These are phyloP conservation scores for Tortrix viridana DNA, from an alignment of 2,888 invertebrate species.

Conservation along the genomic window DNA sequence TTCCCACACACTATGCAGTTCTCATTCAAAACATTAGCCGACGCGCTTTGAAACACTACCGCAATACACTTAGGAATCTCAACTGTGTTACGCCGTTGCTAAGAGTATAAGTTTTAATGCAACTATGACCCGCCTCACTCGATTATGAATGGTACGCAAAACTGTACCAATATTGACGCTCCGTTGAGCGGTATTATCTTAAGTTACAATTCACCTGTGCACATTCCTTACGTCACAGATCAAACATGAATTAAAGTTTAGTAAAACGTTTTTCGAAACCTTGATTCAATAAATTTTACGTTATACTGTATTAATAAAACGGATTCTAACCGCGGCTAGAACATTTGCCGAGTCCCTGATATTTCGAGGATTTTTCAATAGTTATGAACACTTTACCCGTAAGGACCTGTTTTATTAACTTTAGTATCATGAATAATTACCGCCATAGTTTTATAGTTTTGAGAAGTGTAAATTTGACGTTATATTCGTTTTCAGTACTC, in stretches of 20 bases:
- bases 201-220: slow-evolving; percentile 30
- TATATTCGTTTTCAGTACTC: too few species aligned
- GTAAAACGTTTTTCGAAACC: slow-evolving; percentile 7
- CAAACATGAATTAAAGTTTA: slow-evolving; percentile 19
- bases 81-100: background rate
- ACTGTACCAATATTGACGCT: slow-evolving; percentile 35
- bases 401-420: too few species aligned
- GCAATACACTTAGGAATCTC: background rate
- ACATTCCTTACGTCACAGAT: slow-evolving; percentile 29
- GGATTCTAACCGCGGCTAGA: too few species aligned
- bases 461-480: too few species aligned
- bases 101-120: slow-evolving; percentile 5
- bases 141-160: slow-evolving; percentile 17
- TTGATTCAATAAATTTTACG: slow-evolving; percentile 10
- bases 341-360: too few species aligned
- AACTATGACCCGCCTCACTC: background rate
- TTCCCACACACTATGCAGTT: slow-evolving; percentile 36
- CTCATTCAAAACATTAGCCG: slow-evolving; percentile 26
- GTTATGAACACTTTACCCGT: too few species aligned
- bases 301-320: too few species aligned
- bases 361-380: too few species aligned
- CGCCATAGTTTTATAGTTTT: too few species aligned
- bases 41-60: slow-evolving; percentile 10
- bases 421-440: too few species aligned
- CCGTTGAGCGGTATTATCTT: slow-evolving; percentile 24